Percentiles rank a stretch among this genome's conserved stretches.
These are phyloP conservation scores for Sebastes diaconus DNA, from an alignment of 2,797 vertebrate species.

Conservation along the genomic window DNA sequence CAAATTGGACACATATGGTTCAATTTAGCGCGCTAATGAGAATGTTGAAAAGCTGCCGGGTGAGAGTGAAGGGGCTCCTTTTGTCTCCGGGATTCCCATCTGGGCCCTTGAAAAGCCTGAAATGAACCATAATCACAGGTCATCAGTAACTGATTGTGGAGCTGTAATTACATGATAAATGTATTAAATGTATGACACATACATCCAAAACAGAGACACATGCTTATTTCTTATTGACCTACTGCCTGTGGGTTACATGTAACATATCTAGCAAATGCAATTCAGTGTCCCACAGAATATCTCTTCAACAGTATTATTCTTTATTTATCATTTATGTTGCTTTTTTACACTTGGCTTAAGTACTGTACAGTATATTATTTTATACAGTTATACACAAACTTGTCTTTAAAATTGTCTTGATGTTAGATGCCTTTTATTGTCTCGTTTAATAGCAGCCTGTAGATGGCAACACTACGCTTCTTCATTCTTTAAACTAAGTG, in stretches of 20 bases:
- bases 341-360: neutral
- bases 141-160: slow-evolving; percentile 78
- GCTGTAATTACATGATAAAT: slow-evolving; percentile 85
- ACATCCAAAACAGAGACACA: slow-evolving; percentile 49
- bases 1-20: slow-evolving; percentile 79
- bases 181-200: slow-evolving; percentile 65
- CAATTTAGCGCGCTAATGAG: slow-evolving; percentile 85
- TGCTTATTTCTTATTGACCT: slow-evolving; percentile 11
- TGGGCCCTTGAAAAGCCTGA: slow-evolving; percentile 86
- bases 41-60: slow-evolving; percentile 74
- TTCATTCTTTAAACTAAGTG: neutral
- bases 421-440: neutral
- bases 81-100: slow-evolving; percentile 85
- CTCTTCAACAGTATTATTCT: neutral
- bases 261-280: neutral
- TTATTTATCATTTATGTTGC: neutral
- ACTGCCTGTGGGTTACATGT: neutral
- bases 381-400: neutral
- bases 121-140: slow-evolving; percentile 84
- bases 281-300: neutral
- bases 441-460: slow-evolving; percentile 15
- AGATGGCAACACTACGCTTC: slow-evolving; percentile 38
- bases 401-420: neutral
- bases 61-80: slow-evolving; percentile 61
- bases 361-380: neutral